Evolutionary conservation across 2,888 invertebrate genomes (phyloP).

Genomic region (Oscheius sp.): DNA sequence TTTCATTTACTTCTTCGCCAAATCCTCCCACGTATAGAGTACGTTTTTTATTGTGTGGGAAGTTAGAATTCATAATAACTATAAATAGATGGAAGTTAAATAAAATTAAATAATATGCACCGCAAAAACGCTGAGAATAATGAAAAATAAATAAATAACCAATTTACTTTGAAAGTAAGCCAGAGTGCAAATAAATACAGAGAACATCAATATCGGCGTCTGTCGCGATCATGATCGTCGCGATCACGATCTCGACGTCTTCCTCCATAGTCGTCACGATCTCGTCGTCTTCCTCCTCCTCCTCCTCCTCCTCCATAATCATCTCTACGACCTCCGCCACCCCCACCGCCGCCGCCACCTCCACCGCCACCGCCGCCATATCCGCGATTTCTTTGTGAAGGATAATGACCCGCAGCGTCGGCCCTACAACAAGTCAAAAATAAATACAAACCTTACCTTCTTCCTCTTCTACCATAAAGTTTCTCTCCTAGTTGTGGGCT

Average conservation of each 20-base stretch:
- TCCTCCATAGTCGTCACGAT: conserved; percentile 32
- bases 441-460: conserved; percentile 35
- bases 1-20: conserved; percentile 89
- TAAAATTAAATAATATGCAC: not conserved
- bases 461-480: conserved; percentile 48
- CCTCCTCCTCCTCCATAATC: conserved; percentile 42
- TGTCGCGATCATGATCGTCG: no score
- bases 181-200: not conserved
- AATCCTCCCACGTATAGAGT: conserved; percentile 73
- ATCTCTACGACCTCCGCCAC: conserved; percentile 30
- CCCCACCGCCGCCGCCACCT: conserved; percentile 36
- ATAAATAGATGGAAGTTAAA: not conserved
- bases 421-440: conserved; percentile 33
- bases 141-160: not conserved
- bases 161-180: not conserved
- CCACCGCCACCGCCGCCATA: conserved; percentile 37
- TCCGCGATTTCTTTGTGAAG: conserved; percentile 45
- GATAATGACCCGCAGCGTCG: conserved; percentile 61
- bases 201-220: not conserved
- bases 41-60: conserved; percentile 70
- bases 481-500: conserved; percentile 51
- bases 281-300: conserved; percentile 16
- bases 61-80: conserved; percentile 54
- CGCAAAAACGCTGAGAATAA: not conserved
- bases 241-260: conserved; percentile 8